Evolutionary conservation across 2,113 vertebrate species (phyloP).

Genomic region (Podarcis muralis): DNA sequence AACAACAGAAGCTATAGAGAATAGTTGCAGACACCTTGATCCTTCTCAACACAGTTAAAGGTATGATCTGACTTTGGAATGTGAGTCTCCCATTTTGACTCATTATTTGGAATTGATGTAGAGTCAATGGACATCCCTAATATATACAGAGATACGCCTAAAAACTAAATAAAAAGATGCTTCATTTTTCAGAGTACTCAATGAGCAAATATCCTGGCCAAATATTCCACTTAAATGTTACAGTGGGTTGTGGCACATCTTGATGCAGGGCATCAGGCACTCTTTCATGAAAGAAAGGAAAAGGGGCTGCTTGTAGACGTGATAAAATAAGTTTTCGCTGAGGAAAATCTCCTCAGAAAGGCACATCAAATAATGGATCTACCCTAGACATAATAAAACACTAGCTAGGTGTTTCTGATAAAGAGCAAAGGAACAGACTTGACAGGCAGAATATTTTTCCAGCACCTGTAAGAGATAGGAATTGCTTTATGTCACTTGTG

Average conservation of each 20-base stretch:
- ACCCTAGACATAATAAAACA: conserved; percentile 36
- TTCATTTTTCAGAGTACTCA: neutral
- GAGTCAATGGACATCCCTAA: too few species aligned
- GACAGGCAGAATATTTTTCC: conserved; percentile 57
- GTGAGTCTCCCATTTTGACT: too few species aligned
- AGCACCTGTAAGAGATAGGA: conserved; percentile 1
- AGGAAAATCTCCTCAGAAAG: conserved; percentile 44
- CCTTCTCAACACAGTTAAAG: too few species aligned
- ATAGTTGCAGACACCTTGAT: too few species aligned
- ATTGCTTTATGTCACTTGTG: conserved; percentile 47
- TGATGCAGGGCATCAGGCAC: neutral
- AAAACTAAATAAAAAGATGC: neutral
- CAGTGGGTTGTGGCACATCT: neutral
- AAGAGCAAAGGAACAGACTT: conserved; percentile 51
- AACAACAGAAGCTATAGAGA: too few species aligned
- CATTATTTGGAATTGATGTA: neutral
- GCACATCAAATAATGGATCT: conserved; percentile 47
- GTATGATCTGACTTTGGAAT: too few species aligned
- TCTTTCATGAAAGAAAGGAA: conserved; percentile 48
- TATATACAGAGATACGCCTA: neutral
- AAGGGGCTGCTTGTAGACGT: conserved; percentile 38
- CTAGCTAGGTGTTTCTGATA: conserved; percentile 47
- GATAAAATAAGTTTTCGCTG: conserved; percentile 43
- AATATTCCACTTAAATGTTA: neutral
- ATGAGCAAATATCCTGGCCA: neutral